These are phyloP conservation scores for Oreochromis grahami DNA, from an alignment of 2,797 vertebrate genomes.

Conservation along the genomic window DNA sequence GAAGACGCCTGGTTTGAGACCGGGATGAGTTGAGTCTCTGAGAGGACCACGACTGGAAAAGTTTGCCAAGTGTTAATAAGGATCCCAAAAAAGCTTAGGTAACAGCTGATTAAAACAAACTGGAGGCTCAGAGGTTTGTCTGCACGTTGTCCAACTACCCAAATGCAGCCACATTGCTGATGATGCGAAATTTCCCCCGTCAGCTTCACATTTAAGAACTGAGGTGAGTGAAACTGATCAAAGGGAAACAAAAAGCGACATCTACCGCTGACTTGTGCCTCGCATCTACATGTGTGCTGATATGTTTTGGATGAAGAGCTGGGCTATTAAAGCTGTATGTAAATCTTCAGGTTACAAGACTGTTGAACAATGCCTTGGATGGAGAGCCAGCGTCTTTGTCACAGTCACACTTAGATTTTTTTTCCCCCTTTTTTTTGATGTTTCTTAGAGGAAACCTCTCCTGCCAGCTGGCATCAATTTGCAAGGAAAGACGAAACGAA, in stretches of 20 bases:
- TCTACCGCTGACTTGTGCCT: conserved; percentile 37
- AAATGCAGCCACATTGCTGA: background rate
- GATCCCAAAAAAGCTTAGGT: background rate
- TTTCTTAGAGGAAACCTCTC: conserved; percentile 28
- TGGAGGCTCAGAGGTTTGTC: background rate
- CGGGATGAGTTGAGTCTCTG: background rate
- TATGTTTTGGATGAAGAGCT: conserved; percentile 33
- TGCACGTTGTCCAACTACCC: background rate
- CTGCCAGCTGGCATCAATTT: conserved; percentile 44
- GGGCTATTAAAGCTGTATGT: conserved; percentile 49
- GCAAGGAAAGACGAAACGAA: conserved; percentile 14
- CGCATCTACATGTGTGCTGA: conserved; percentile 26
- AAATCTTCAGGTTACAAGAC: conserved; percentile 58
- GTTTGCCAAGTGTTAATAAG: background rate
- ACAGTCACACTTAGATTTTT: background rate
- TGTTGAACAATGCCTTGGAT: conserved; percentile 52
- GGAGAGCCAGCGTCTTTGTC: conserved; percentile 37
- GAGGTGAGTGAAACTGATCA: conserved; percentile 34
- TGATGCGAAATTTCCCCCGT: conserved; percentile 3
- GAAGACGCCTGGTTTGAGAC: background rate
- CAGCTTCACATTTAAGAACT: background rate
- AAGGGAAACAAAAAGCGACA: conserved; percentile 21
- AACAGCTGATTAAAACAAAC: background rate
- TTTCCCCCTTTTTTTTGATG: conserved; percentile 24
- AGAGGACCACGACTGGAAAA: background rate